These are phyloP conservation scores for Euschistus heros DNA, from an alignment of 1,140 invertebrate genomes.

Conservation along the genomic window DNA sequence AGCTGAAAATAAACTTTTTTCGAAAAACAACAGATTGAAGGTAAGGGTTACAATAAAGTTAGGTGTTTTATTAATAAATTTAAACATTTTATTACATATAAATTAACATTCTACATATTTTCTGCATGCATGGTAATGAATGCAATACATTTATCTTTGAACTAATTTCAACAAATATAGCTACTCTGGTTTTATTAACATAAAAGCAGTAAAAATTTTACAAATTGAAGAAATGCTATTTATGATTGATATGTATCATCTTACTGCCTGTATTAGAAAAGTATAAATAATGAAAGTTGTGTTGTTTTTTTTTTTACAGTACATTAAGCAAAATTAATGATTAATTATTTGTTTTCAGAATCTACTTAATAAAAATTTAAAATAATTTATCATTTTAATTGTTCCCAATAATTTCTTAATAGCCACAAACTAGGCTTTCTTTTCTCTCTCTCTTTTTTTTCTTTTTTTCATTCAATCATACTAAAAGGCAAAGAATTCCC, in stretches of 20 bases:
- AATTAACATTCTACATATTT: too few relatives aligned
- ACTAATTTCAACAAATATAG: too few relatives aligned
- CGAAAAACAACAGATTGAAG: constrained; percentile 26
- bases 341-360: neutral
- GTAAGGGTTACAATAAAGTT: constrained; percentile 15
- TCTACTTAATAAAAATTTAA: neutral
- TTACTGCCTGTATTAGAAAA: neutral
- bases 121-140: too few relatives aligned
- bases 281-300: constrained; percentile 1
- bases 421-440: neutral
- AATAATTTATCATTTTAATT: neutral
- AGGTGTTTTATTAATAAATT: neutral
- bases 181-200: too few relatives aligned
- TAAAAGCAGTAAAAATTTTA: neutral
- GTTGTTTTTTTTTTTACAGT: neutral
- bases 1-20: constrained; percentile 24
- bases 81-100: too few relatives aligned
- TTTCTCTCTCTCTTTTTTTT: neutral
- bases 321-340: neutral
- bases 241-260: constrained; percentile 3
- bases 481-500: too few relatives aligned
- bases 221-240: neutral
- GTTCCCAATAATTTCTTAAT: constrained; percentile 1
- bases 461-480: too few relatives aligned
- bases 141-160: too few relatives aligned